Conservation (phyloP, 2,113 vertebrate genomes). For the Eurypyga helias region DNA sequence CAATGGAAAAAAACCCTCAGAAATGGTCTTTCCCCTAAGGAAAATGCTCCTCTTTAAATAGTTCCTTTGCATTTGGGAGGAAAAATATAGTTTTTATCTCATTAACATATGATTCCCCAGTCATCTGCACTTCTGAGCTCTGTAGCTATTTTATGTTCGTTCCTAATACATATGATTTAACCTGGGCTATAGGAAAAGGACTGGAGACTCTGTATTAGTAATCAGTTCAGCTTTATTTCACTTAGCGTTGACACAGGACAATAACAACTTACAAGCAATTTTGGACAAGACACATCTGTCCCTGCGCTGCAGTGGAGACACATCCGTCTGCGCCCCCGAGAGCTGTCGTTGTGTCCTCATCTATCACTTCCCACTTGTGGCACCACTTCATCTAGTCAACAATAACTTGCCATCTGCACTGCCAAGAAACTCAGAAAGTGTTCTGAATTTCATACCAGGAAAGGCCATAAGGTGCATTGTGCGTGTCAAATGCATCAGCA, state of each 20-base stretch:
- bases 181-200: neutral
- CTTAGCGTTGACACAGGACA: neutral
- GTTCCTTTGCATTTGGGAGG: neutral
- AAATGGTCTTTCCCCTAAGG: neutral
- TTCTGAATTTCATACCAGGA: neutral
- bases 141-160: neutral
- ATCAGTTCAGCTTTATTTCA: neutral
- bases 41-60: slow-evolving; percentile 16
- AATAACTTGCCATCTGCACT: neutral
- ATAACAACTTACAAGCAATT: neutral
- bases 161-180: neutral
- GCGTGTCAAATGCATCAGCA: neutral
- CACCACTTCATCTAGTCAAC: neutral
- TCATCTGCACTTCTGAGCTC: neutral
- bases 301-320: neutral
- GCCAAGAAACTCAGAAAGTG: neutral
- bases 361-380: neutral
- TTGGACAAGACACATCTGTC: neutral
- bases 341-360: neutral
- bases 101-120: neutral
- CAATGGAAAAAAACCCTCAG: neutral
- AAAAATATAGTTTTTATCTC: slow-evolving; percentile 15
- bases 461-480: neutral
- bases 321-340: rapidly evolving
- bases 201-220: neutral